These are phyloP conservation scores for Sinella curviseta DNA, from an alignment of 1,140 invertebrate genomes.

Conservation along the genomic window DNA sequence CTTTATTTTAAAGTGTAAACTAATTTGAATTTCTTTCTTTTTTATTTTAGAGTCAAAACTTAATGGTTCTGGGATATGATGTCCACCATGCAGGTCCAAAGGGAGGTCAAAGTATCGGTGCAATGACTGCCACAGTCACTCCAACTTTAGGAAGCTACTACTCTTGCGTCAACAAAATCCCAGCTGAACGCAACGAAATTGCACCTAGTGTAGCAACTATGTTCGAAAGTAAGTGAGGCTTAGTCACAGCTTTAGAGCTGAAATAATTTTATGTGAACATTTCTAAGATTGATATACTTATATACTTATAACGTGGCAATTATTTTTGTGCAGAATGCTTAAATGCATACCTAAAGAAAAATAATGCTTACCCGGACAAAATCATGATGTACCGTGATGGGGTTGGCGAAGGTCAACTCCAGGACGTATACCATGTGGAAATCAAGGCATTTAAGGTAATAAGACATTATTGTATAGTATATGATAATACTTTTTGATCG, in stretches of 20 bases:
- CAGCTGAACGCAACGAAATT: slow-evolving; percentile 70
- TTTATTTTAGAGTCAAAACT: slow-evolving; percentile 52
- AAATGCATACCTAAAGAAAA: slow-evolving; percentile 57
- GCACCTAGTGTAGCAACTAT: slow-evolving; percentile 65
- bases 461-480: background rate
- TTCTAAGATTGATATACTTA: background rate
- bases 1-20: background rate
- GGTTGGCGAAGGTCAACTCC: slow-evolving; percentile 85
- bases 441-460: background rate
- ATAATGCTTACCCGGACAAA: slow-evolving; percentile 69
- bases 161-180: slow-evolving; percentile 69
- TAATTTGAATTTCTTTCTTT: background rate
- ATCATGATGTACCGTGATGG: slow-evolving; percentile 90
- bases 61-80: slow-evolving; percentile 91
- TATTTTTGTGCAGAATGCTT: slow-evolving; percentile 63
- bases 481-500: too few relatives aligned
- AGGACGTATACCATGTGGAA: slow-evolving; percentile 66
- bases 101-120: slow-evolving; percentile 62
- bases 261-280: background rate
- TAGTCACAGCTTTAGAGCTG: background rate
- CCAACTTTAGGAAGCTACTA: slow-evolving; percentile 77
- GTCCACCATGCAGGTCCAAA: slow-evolving; percentile 71
- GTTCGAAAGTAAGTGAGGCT: slow-evolving; percentile 55
- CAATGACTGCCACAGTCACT: slow-evolving; percentile 80
- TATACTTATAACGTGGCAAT: too few relatives aligned